A percentile compares a stretch with the other conserved stretches of the same genome.
Conservation (phyloP, 1,140 invertebrate species). For the Telenomus remus region DNA sequence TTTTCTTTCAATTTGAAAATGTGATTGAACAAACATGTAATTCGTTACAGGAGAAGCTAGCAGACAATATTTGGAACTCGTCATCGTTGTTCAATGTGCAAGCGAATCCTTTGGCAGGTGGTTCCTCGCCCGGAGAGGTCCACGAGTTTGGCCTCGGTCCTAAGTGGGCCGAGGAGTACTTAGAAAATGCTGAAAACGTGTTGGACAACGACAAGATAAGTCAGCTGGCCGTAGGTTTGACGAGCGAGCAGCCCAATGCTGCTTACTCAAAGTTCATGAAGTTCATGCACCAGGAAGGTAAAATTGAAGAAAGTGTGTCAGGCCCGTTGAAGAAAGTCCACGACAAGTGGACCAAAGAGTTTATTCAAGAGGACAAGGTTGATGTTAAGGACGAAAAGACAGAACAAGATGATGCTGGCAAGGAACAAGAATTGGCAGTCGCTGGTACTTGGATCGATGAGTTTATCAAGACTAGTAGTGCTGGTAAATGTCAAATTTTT, state of each 20-base stretch:
- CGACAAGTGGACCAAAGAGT: slow-evolving; percentile 74
- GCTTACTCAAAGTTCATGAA: slow-evolving; percentile 89
- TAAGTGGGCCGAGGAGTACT: slow-evolving; percentile 79
- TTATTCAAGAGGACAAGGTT: slow-evolving; percentile 63
- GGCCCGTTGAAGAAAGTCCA: slow-evolving; percentile 62
- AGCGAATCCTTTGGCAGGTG: slow-evolving; percentile 25
- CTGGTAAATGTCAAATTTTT: slow-evolving; percentile 22
- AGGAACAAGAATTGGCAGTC: slow-evolving; percentile 62
- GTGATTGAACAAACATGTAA: background rate
- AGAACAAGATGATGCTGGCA: slow-evolving; percentile 55
- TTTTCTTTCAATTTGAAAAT: too few species aligned
- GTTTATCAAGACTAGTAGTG: slow-evolving; percentile 58
- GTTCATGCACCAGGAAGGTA: slow-evolving; percentile 87
- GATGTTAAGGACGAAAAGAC: slow-evolving; percentile 57
- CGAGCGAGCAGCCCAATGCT: slow-evolving; percentile 81
- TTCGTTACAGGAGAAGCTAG: slow-evolving; percentile 65
- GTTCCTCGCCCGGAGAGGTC: slow-evolving; percentile 57
- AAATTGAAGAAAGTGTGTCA: slow-evolving; percentile 74
- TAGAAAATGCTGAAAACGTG: slow-evolving; percentile 73
- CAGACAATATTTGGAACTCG: slow-evolving; percentile 71
- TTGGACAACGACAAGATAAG: slow-evolving; percentile 40
- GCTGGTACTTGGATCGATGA: slow-evolving; percentile 68
- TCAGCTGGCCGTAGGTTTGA: slow-evolving; percentile 71
- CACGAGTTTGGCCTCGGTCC: slow-evolving; percentile 74
- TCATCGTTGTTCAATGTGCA: slow-evolving; percentile 44